phyloP scores from a whole-genome alignment of 2,113 vertebrate species.

The Caranx ignobilis region DNA sequence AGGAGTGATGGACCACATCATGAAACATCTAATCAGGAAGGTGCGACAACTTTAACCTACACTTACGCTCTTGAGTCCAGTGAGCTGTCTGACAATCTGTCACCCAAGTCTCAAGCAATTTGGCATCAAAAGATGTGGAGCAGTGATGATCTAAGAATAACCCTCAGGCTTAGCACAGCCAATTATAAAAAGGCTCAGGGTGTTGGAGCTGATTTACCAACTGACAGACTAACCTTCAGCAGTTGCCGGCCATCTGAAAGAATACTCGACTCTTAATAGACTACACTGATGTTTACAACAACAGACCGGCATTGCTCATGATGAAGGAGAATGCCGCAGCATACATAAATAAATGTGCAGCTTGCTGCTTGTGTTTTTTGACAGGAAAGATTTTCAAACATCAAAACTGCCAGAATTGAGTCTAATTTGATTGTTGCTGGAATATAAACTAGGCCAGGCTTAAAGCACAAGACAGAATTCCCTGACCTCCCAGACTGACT shows the following conservation, averaged over 20 bases:
- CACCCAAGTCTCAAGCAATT: slow-evolving; percentile 16
- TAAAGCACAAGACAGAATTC: slow-evolving; percentile 53
- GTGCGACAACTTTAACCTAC: neutral
- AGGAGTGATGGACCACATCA: neutral
- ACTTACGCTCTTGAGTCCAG: neutral
- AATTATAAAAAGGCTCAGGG: neutral
- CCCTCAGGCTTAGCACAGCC: neutral
- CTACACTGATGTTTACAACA: slow-evolving; percentile 2
- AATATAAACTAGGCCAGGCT: slow-evolving; percentile 58
- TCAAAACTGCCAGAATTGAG: slow-evolving; percentile 49
- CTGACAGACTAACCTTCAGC: neutral
- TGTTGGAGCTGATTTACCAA: neutral
- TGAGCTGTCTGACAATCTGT: slow-evolving; percentile 23
- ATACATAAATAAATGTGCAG: slow-evolving; percentile 6
- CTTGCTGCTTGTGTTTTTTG: slow-evolving; percentile 11
- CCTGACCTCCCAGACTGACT: slow-evolving; percentile 51
- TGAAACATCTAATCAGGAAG: slow-evolving; percentile 6
- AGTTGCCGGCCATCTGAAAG: neutral
- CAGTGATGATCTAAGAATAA: neutral
- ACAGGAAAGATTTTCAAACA: slow-evolving; percentile 19
- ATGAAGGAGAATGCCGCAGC: neutral
- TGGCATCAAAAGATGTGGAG: slow-evolving; percentile 1
- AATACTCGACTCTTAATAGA: neutral
- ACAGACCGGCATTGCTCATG: neutral
- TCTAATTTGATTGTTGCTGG: slow-evolving; percentile 52